Evolutionary conservation across 1,140 invertebrate species (phyloP).

Genomic region (Drosophila orena): DNA sequence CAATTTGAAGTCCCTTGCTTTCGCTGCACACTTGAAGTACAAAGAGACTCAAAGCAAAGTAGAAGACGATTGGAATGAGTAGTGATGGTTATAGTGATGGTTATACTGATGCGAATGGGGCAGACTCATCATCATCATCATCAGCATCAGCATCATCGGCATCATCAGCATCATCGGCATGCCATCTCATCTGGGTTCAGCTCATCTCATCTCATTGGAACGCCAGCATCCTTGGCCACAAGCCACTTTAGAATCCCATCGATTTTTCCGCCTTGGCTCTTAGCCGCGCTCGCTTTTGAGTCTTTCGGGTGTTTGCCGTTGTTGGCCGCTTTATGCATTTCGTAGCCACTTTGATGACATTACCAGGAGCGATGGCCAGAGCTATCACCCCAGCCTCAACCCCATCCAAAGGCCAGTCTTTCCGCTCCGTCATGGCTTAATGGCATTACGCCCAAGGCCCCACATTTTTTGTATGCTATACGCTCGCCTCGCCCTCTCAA

Average conservation of each 20-base stretch:
- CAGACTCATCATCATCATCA: slow-evolving; percentile 30
- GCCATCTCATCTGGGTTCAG: neutral
- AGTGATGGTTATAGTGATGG: slow-evolving; percentile 12
- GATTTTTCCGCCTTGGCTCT: slow-evolving; percentile 71
- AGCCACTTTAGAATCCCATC: slow-evolving; percentile 75
- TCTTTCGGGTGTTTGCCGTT: slow-evolving; percentile 50
- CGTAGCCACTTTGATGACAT: slow-evolving; percentile 80
- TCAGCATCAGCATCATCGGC: too few species aligned
- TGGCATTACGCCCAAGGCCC: slow-evolving; percentile 44
- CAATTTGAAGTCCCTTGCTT: slow-evolving; percentile 48
- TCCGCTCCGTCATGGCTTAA: slow-evolving; percentile 54
- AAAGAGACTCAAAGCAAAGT: slow-evolving; percentile 61
- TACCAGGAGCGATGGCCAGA: slow-evolving; percentile 47
- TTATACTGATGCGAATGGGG: slow-evolving; percentile 21
- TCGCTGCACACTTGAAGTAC: slow-evolving; percentile 52
- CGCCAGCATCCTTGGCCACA: slow-evolving; percentile 30
- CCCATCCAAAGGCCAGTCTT: slow-evolving; percentile 11
- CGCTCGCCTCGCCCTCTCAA: slow-evolving; percentile 19
- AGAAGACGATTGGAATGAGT: slow-evolving; percentile 42
- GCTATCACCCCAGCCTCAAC: neutral
- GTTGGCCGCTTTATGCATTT: slow-evolving; percentile 76
- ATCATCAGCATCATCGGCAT: slow-evolving; percentile 2
- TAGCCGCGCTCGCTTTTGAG: slow-evolving; percentile 59
- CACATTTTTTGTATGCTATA: slow-evolving; percentile 8
- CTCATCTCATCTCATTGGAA: neutral